A percentile compares a stretch with the other conserved stretches of the same genome.
Conservation (phyloP, 2,888 invertebrate genomes). For the Artemia sinica region DNA sequence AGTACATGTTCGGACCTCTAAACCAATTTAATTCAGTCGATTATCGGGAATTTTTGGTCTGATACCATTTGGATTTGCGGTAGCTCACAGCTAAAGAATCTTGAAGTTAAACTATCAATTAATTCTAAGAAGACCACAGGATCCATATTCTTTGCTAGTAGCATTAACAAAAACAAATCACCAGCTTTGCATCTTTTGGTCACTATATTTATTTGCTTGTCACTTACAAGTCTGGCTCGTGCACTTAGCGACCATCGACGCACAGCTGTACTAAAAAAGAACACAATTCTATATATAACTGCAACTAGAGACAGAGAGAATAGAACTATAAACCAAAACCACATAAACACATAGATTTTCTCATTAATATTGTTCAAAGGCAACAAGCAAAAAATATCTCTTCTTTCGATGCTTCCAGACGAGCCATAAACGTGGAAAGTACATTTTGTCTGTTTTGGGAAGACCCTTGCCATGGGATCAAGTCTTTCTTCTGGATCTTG, state of each 20-base stretch:
- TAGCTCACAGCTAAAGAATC: too few species aligned
- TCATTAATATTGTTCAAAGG: slow-evolving; percentile 31
- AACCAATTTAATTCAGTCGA: too few species aligned
- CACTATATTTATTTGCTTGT: slow-evolving; percentile 14
- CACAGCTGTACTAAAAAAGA: slow-evolving; percentile 25
- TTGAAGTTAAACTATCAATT: slow-evolving; percentile 20
- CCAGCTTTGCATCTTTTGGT: slow-evolving; percentile 23
- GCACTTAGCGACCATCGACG: slow-evolving; percentile 38
- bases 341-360: slow-evolving; percentile 27
- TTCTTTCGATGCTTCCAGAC: slow-evolving; percentile 32
- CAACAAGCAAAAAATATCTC: slow-evolving; percentile 29
- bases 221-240: slow-evolving; percentile 18
- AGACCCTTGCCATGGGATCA: slow-evolving; percentile 28
- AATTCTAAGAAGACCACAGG: slow-evolving; percentile 24
- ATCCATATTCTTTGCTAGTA: slow-evolving; percentile 26
- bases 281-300: slow-evolving; percentile 22
- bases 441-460: slow-evolving; percentile 29
- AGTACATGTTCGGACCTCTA: too few species aligned
- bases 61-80: too few species aligned
- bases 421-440: slow-evolving; percentile 28
- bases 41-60: too few species aligned
- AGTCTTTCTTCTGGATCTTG: slow-evolving; percentile 25
- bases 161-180: slow-evolving; percentile 25
- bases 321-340: slow-evolving; percentile 26
- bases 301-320: slow-evolving; percentile 20